These are phyloP conservation scores for Dromaius novaehollandiae DNA, from an alignment of 2,113 vertebrate genomes.

Conservation along the genomic window DNA sequence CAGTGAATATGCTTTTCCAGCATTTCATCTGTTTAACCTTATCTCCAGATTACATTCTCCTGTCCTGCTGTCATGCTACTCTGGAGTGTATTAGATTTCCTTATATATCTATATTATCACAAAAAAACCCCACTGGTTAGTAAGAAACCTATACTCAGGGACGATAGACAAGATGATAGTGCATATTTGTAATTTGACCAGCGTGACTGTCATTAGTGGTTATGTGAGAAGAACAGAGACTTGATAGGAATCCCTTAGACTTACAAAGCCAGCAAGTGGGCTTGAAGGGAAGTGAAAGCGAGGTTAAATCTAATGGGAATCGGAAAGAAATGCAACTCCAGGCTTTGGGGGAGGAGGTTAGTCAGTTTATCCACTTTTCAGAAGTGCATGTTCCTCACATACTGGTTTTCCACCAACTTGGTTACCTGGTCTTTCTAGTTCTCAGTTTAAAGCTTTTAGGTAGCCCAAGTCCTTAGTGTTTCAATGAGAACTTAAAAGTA, in stretches of 20 bases:
- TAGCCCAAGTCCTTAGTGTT: neutral
- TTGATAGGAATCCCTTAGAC: neutral
- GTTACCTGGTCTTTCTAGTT: neutral
- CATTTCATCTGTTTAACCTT: neutral
- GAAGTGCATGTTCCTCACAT: rapidly evolving
- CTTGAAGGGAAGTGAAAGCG: neutral
- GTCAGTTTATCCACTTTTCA: neutral
- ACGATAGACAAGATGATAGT: neutral
- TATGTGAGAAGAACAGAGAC: neutral
- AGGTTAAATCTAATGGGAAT: neutral
- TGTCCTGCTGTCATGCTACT: neutral
- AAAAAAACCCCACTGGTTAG: neutral
- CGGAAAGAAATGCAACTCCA: neutral
- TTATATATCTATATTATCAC: neutral
- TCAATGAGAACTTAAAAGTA: neutral
- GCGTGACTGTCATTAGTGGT: rapidly evolving
- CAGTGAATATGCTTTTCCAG: neutral
- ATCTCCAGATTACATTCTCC: neutral
- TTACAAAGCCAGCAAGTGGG: neutral
- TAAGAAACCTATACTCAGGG: neutral
- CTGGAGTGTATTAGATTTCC: neutral
- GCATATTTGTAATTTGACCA: neutral
- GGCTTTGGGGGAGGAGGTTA: neutral
- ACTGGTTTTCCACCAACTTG: neutral
- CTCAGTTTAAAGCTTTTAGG: neutral